Base-by-base conservation (phyloP, 1,140 invertebrate genomes). In the Hesperophylax magnus region DNA sequence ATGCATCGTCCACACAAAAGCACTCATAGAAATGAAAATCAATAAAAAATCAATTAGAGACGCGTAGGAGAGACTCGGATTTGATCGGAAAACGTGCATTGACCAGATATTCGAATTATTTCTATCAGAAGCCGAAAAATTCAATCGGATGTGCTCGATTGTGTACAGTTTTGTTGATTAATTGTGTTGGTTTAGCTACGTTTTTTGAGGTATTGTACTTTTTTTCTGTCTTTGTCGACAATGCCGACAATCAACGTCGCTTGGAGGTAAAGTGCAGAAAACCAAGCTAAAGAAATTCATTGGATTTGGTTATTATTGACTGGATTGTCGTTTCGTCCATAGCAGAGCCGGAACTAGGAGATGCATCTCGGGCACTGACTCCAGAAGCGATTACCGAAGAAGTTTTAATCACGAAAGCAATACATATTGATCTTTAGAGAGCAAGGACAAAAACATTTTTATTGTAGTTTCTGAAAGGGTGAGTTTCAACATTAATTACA, bases 31-130 rank as follows among this genome's bases (percentile, higher is more conserved):
- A 75, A 75, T 75, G 24, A 22, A 80, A 82, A 82, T 78, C 81
- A 82, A 80, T 82, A 80, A 82, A 82, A 71, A 82, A 82, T 77
- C 77, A 82, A 79, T 82, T 79, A 77, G 58, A 34, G 15, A 76
- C 31, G 27, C 34, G 65, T 17, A 69, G 17, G 39, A 52, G 18
- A 52, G 22, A 20, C 7, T 71, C n/a, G n/a, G 39, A 20, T 20
- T 71, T 20, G 11, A 65, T 31, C 20, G 20, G 18, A 31, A 65
- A 65, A 65, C 61, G 52, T 56, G 71, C 52, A 34, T 56, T 74
- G 20, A 24, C 7, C 11, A 17, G 39, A 52, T 17, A 31, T 18
- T 58, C n/a, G 56, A 58, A 58, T 58, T 58, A 58, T 58, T 58
- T 58, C 56, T 17, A 22, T 47, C 39, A 47, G n/a, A 18, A 18